These are phyloP conservation scores for Otus sunia DNA, from an alignment of 2,113 vertebrate genomes.

Conservation along the genomic window DNA sequence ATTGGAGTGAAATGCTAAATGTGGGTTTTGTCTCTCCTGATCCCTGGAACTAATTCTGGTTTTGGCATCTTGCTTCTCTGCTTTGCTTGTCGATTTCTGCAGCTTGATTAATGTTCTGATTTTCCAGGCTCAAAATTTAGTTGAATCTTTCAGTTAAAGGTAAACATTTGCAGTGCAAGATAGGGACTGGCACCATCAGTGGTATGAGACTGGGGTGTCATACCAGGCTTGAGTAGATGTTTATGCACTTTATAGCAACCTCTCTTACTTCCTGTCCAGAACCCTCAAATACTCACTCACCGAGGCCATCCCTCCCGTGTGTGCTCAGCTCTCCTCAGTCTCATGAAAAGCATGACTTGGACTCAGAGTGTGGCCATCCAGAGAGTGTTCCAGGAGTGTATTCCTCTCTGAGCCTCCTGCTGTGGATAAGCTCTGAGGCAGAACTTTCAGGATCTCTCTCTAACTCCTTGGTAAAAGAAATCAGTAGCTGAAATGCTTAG, in stretches of 20 bases:
- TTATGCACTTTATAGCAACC: background rate
- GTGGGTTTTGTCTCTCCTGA: background rate
- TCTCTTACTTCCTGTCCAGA: too few relatives aligned
- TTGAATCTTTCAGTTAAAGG: constrained; percentile 4
- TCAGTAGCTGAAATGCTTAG: background rate
- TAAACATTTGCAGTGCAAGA: constrained; percentile 12
- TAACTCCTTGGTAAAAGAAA: background rate
- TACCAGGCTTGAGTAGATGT: background rate
- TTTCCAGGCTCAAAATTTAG: constrained; percentile 12
- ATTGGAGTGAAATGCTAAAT: background rate
- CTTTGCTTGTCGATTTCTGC: background rate
- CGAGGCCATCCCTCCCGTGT: background rate
- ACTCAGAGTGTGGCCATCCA: background rate
- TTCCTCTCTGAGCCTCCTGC: too few relatives aligned
- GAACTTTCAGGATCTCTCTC: background rate
- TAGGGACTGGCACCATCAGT: background rate
- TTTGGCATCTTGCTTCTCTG: constrained; percentile 33
- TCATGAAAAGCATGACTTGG: accelerated
- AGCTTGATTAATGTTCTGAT: constrained; percentile 8
- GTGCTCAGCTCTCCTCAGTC: background rate
- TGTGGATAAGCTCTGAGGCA: background rate
- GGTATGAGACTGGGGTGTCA: background rate
- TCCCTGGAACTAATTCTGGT: constrained; percentile 29
- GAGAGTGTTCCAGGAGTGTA: background rate
- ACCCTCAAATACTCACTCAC: background rate